Evolutionary conservation across 1,140 invertebrate species (phyloP), one percentile per base, ranked within the genome.

Genomic region (Lanistes nyassanus): DNA sequence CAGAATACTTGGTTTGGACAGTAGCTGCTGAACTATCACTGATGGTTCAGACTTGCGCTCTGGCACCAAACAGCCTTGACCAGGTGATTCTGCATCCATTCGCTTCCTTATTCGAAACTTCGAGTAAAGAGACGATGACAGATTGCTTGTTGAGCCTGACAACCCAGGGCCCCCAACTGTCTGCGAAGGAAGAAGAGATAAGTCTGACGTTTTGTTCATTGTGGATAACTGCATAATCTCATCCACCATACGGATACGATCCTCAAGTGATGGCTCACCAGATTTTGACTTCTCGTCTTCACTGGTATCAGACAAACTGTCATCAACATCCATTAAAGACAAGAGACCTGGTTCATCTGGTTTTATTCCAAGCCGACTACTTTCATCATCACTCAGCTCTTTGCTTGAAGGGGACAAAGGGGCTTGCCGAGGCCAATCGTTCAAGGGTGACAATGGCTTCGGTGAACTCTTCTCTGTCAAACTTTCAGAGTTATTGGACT

Each of bases 21-120:
- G 90, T 66, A 99, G 92, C 21, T 95, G 95, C 83, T 96, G 96
- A 6, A 97, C 94, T 77, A 98, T 97, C 80, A 98, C 97, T 2
- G 96, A 98, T 2, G 96, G 96, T 85, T 97, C 89, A 60, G 72
- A 74, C 34, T 83, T 81, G 9, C 56, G 71, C 11, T 80, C 81
- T 37, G 68, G 34, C 21, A 37, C 13, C 55, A 70, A 60, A 56
- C 64, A 62, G 6, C 16, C 86, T 74, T 5, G 91, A 80, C 16
- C 55, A 21, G 55, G 29, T 53, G 13, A 51, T 65, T 23, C 60
- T 19, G n/a, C 47, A 37, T 26, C 78, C 81, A 67, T 84, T 76
- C 77, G 82, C 77, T 89, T 89, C 47, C 86, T 87, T 42, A 90
- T 94, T 83, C 87, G 92, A 91, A 60, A 92, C 88, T 81, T 86